These are phyloP conservation scores for Hemaris fuciformis DNA, from an alignment of 2,888 invertebrate species.

Conservation along the genomic window DNA sequence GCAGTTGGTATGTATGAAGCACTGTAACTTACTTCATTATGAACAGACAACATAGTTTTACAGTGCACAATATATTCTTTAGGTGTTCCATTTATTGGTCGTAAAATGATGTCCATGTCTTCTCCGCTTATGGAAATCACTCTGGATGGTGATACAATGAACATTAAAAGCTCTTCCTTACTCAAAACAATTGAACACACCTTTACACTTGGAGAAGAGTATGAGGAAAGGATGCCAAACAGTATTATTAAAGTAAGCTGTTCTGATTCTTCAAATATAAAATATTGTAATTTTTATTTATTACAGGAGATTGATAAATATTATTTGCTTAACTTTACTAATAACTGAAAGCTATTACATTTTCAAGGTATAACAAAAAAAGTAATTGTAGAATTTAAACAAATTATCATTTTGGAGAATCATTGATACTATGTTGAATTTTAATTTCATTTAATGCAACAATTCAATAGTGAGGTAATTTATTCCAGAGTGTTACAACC, in stretches of 20 bases:
- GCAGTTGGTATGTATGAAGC: slow-evolving; percentile 81
- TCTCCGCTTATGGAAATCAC: slow-evolving; percentile 83
- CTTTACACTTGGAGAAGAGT: slow-evolving; percentile 83
- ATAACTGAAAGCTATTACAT: no score
- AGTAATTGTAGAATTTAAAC: no score
- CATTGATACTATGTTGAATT: no score
- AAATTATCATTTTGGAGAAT: no score
- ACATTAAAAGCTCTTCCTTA: slow-evolving; percentile 79
- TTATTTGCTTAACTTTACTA: background rate
- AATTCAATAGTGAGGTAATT: no score
- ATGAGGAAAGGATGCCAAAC: slow-evolving; percentile 84
- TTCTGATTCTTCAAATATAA: no score
- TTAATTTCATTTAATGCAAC: no score
- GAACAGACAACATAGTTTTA: background rate
- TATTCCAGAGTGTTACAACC: slow-evolving; percentile 79
- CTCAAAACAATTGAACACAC: slow-evolving; percentile 77
- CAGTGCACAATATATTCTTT: slow-evolving; percentile 17
- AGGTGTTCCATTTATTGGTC: slow-evolving; percentile 85
- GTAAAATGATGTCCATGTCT: slow-evolving; percentile 84
- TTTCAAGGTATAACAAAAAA: no score
- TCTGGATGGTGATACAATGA: slow-evolving; percentile 79
- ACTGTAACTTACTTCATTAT: no score
- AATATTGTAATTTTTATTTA: no score
- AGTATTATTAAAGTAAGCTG: slow-evolving; percentile 63
- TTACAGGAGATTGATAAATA: no score